Conservation (phyloP, 2,888 invertebrate species). For the Sphaeridia pumilis region DNA sequence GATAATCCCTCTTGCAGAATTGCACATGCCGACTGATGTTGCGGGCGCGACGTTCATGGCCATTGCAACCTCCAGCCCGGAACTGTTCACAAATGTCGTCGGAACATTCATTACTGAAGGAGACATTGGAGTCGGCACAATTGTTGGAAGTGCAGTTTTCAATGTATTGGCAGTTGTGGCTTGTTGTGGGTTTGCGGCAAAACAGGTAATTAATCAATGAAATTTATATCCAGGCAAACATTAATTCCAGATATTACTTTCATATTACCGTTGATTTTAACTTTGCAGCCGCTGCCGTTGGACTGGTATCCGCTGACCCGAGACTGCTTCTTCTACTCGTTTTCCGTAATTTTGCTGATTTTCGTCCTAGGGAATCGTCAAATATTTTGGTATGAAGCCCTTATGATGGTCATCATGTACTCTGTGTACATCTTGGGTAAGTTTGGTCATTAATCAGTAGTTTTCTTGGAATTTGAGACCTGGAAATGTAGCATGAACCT, state of each 20-base stretch:
- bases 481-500: neutral
- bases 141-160: conserved; percentile 76
- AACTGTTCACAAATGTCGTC: conserved; percentile 28
- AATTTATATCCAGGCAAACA: too few species aligned
- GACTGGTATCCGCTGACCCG: conserved; percentile 68
- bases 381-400: conserved; percentile 42
- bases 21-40: conserved; percentile 21
- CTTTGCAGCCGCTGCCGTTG: conserved; percentile 60
- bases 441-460: too few species aligned
- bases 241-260: too few species aligned
- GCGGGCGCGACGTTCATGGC: conserved; percentile 97
- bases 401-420: conserved; percentile 39
- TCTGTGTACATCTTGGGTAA: conserved; percentile 38
- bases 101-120: conserved; percentile 71
- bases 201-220: conserved; percentile 55
- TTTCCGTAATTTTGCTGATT: conserved; percentile 39
- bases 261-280: too few species aligned
- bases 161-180: conserved; percentile 76
- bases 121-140: conserved; percentile 68
- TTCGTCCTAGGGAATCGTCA: conserved; percentile 39
- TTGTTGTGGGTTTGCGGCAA: conserved; percentile 62
- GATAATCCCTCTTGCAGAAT: conserved; percentile 15
- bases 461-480: too few species aligned
- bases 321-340: conserved; percentile 39
- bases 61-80: conserved; percentile 55